Base-by-base conservation (phyloP, 2,113 vertebrate genomes). In the Sphaerodactylus townsendi region DNA sequence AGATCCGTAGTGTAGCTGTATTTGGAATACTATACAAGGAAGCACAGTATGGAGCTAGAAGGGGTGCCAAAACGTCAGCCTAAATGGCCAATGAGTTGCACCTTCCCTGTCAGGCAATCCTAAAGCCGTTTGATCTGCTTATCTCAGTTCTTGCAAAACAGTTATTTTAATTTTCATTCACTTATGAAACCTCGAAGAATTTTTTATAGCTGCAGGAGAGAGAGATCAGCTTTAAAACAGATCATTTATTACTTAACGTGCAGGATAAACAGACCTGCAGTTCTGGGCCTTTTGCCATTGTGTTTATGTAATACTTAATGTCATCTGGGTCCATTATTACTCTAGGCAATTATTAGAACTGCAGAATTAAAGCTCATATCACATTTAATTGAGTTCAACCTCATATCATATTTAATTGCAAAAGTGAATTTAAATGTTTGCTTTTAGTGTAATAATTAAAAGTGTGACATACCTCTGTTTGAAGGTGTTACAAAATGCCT, bases 361-460 rank as follows among this genome's bases (percentile, higher is more conserved):
- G 50, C 70, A 77, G 21, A n/a, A 15, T 44, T n/a, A 71, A 82
- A n/a, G 56, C n/a, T 66, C 76, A 5, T 70, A 11, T 79, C 83
- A 28, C 30, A 87, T 1, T 25, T 85, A 46, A 62, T 90, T 92
- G 64, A 30, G 30, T 72, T 59, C 2, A 74, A n/a, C 62, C n/a
- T 66, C 76, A 5, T 70, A 11, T 79, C 83, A 28, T 25, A 87
- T 1, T 25, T 85, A 46, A 62, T 90, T 92, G 83, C 1, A 11
- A 91, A 91, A 87, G 53, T 74, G 1, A 4, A 37, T 76, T 3
- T 75, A 84, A 77, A 85, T 84, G 66, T 85, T 92, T 89, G 90
- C 15, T 64, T 77, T 78, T 35, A 19, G 19, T 2, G 37, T 46
- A 90, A 81, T 79, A 88, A 89, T 85, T 72, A 88, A 93, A 89